phyloP scores from a whole-genome alignment of 1,140 invertebrate genomes.

The Neodiprion fabricii region DNA sequence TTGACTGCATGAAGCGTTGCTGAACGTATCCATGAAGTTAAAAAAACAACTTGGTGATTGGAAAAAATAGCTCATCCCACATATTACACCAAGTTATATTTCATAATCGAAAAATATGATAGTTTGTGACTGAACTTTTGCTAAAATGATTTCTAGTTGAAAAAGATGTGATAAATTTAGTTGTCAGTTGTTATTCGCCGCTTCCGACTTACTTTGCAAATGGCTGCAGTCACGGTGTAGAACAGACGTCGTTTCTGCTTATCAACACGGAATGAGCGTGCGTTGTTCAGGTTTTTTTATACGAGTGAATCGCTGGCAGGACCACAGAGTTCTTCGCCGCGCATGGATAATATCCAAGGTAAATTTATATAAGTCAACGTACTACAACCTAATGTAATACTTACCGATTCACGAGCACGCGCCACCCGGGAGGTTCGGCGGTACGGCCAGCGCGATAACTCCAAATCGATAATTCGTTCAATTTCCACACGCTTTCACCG shows the following conservation, averaged over 20 bases:
- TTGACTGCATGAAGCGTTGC: too few species aligned
- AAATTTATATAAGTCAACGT: neutral
- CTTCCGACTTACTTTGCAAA: conserved; percentile 15
- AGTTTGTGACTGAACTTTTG: too few species aligned
- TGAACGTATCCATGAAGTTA: too few species aligned
- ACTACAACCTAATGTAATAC: neutral
- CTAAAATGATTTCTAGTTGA: too few species aligned
- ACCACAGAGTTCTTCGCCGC: neutral
- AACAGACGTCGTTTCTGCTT: conserved; percentile 28
- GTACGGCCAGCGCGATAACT: neutral
- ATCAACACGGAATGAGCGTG: conserved; percentile 6
- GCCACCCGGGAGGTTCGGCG: neutral
- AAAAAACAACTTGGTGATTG: too few species aligned
- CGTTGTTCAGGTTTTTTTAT: neutral
- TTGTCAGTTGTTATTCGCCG: neutral
- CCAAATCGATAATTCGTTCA: neutral
- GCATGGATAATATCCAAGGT: neutral
- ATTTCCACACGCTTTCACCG: neutral
- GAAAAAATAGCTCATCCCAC: too few species aligned
- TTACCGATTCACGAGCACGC: neutral
- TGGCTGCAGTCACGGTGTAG: conserved; percentile 40
- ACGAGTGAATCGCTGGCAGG: neutral
- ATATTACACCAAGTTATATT: too few species aligned
- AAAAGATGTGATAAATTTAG: too few species aligned
- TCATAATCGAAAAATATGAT: too few species aligned